Base-by-base conservation (phyloP, 2,888 invertebrate species). In the Megamerina dolium region DNA sequence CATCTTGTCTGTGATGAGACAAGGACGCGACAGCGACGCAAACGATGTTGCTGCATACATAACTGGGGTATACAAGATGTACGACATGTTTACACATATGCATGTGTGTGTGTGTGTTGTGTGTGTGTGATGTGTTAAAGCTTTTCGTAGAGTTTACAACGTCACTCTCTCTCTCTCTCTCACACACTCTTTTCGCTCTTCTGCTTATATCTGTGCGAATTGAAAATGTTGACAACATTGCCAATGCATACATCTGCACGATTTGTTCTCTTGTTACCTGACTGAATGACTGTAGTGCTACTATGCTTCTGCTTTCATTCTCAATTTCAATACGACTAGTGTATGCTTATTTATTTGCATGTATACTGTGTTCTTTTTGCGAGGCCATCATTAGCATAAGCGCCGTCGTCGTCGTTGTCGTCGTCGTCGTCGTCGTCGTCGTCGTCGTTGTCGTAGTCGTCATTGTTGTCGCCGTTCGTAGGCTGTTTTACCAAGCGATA, bases 381-480 rank as follows among this genome's bases (percentile, higher is more conserved):
- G 34, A 34, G 34, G 34, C 34, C 34, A 19, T 9, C n/a, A n/a
- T n/a, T n/a, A n/a, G n/a, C n/a, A 19, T 42, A 23, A 41, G 52
- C 49, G 49, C 53, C n/a, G n/a, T n/a, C n/a, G n/a, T n/a, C n/a
- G n/a, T n/a, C n/a, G n/a, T n/a, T n/a, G n/a, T n/a, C n/a, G n/a
- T n/a, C n/a, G n/a, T n/a, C n/a, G n/a, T n/a, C n/a, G n/a, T n/a
- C n/a, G n/a, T n/a, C n/a, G n/a, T n/a, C n/a, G n/a, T n/a, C n/a
- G n/a, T n/a, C n/a, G n/a, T n/a, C n/a, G n/a, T n/a, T n/a, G n/a
- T n/a, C n/a, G n/a, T n/a, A n/a, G n/a, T n/a, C n/a, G n/a, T n/a
- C n/a, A n/a, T n/a, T n/a, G n/a, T n/a, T n/a, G n/a, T n/a, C n/a
- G n/a, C n/a, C n/a, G n/a, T n/a, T n/a, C n/a, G n/a, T n/a, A n/a